Conservation (phyloP, 2,797 vertebrate species). For the Discoglossus pictus region DNA sequence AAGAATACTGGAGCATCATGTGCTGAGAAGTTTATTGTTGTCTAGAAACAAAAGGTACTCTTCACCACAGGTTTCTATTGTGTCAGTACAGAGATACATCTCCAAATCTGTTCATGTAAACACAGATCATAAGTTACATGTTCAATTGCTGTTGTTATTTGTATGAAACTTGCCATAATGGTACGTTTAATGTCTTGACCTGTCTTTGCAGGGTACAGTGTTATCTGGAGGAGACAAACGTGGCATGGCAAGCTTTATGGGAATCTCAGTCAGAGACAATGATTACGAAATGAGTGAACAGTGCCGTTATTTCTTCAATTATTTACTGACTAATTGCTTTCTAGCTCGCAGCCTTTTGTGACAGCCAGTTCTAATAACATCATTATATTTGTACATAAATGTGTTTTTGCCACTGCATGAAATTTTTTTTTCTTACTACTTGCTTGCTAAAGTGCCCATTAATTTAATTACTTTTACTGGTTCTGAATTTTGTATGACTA, state of each 20-base stretch:
- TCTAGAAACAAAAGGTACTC: too few relatives aligned
- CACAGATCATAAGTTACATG: too few relatives aligned
- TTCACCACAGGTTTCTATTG: too few relatives aligned
- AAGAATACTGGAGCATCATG: too few relatives aligned
- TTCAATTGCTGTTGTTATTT: too few relatives aligned
- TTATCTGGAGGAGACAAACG: neutral
- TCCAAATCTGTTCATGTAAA: too few relatives aligned
- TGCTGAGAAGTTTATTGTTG: too few relatives aligned
- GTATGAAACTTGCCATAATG: neutral
- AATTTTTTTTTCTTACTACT: constrained; percentile 7
- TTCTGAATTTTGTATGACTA: constrained; percentile 22
- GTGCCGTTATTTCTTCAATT: constrained; percentile 45
- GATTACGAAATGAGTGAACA: constrained; percentile 30
- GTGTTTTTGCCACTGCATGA: constrained; percentile 11
- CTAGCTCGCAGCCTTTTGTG: constrained; percentile 16
- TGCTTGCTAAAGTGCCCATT: constrained; percentile 19
- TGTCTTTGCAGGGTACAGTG: neutral
- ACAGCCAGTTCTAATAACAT: constrained; percentile 25
- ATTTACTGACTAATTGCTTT: constrained; percentile 46
- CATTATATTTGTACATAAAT: constrained; percentile 1
- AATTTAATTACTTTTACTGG: constrained; percentile 31
- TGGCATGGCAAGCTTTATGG: constrained; percentile 30
- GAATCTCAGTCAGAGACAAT: constrained; percentile 46
- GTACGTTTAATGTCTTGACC: constrained; percentile 3
- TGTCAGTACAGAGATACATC: too few relatives aligned